These are phyloP conservation scores for Micromys minutus DNA, from an alignment of 2,113 vertebrate species.

Conservation along the genomic window DNA sequence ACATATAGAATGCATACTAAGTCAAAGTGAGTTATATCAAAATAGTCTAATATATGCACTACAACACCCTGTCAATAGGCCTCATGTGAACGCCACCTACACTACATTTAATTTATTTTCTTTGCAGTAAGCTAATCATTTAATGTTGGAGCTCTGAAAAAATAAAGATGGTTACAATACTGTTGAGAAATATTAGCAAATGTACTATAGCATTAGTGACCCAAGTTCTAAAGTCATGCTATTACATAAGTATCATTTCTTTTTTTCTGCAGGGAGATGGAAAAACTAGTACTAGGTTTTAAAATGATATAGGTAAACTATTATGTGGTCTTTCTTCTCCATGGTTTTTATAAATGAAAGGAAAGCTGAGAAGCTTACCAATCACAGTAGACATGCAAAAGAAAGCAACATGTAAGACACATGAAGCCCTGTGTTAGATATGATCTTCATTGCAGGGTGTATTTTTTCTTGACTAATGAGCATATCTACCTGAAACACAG, in stretches of 20 bases:
- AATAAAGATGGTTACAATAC: not conserved
- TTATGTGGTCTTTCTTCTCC: not conserved
- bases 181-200: not conserved
- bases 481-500: not conserved
- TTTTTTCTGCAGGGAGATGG: not conserved
- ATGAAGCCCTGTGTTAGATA: not conserved
- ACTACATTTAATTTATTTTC: not conserved
- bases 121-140: not conserved
- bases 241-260: not conserved
- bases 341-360: not conserved
- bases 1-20: too few relatives aligned
- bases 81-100: not conserved
- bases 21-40: not conserved
- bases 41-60: not conserved
- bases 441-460: not conserved
- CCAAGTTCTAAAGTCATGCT: not conserved
- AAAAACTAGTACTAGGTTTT: not conserved
- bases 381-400: not conserved
- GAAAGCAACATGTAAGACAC: not conserved
- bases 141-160: not conserved
- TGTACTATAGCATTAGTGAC: not conserved
- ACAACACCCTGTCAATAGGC: too few relatives aligned
- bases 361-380: not conserved
- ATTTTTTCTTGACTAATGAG: not conserved
- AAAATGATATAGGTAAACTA: not conserved